These are phyloP conservation scores for Poeciliopsis turneri DNA, from an alignment of 2,797 vertebrate species.

Conservation along the genomic window DNA sequence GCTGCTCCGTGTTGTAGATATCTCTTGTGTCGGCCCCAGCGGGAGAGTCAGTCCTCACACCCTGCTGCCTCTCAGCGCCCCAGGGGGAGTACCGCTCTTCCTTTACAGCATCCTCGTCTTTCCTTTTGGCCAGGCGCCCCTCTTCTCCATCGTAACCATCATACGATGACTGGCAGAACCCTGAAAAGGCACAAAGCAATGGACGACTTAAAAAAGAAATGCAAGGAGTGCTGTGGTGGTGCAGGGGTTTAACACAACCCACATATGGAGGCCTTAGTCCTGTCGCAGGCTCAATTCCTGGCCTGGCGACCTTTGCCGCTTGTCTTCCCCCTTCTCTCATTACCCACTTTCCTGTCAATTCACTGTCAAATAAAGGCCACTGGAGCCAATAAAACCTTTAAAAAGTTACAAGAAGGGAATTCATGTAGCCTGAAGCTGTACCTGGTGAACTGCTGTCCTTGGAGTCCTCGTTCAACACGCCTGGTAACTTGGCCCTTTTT, in stretches of 20 bases:
- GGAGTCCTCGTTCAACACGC: slow-evolving; percentile 55
- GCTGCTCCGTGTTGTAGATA: slow-evolving; percentile 83
- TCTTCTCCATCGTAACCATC: slow-evolving; percentile 72
- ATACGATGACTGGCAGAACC: slow-evolving; percentile 70
- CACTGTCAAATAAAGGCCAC: too few species aligned
- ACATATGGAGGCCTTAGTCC: too few species aligned
- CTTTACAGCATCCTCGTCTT: slow-evolving; percentile 71
- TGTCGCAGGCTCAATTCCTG: too few species aligned
- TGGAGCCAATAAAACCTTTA: too few species aligned
- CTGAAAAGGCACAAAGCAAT: slow-evolving; percentile 42
- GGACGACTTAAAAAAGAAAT: not conserved
- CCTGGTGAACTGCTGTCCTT: slow-evolving; percentile 75
- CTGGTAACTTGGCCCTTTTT: slow-evolving; percentile 64
- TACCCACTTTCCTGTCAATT: too few species aligned
- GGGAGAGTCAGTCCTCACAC: slow-evolving; percentile 70
- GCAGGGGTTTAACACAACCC: too few species aligned
- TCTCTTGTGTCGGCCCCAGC: slow-evolving; percentile 74
- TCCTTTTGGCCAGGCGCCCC: slow-evolving; percentile 55
- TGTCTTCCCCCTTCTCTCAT: too few species aligned
- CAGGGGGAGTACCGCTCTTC: slow-evolving; percentile 83
- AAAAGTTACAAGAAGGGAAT: too few species aligned
- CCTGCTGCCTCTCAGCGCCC: slow-evolving; percentile 75
- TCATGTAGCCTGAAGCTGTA: slow-evolving; percentile 18
- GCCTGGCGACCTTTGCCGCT: too few species aligned
- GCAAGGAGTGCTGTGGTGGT: too few species aligned